These are phyloP conservation scores for Harpegnathos saltator DNA, from an alignment of 1,140 invertebrate species.

Conservation along the genomic window DNA sequence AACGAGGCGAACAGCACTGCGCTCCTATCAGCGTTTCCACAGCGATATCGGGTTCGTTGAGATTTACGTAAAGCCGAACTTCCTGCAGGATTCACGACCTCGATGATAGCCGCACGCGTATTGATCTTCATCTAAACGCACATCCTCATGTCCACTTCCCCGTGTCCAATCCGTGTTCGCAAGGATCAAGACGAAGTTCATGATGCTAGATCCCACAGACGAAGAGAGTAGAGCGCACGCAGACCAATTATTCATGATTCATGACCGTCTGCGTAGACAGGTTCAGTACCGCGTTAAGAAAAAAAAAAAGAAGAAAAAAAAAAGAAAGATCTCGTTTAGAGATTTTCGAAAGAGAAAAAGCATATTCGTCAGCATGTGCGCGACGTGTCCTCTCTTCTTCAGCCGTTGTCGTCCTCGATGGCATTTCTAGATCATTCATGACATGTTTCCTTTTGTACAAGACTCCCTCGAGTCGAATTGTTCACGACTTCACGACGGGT, in stretches of 20 bases:
- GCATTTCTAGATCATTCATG: not conserved
- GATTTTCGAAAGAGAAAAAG: too few species aligned
- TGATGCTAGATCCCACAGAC: too few species aligned
- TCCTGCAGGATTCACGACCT: constrained; percentile 17
- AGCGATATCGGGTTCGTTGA: constrained; percentile 34
- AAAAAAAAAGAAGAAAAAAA: too few species aligned
- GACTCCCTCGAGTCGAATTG: not conserved
- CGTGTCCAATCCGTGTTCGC: too few species aligned
- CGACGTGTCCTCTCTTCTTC: not conserved
- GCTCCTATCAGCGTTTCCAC: not conserved
- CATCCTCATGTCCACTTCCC: not conserved
- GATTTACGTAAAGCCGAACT: constrained; percentile 38
- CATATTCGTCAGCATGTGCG: too few species aligned
- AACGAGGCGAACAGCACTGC: constrained; percentile 47
- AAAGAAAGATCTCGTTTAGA: too few species aligned
- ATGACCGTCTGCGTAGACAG: too few species aligned
- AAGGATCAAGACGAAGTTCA: too few species aligned
- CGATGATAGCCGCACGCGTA: not conserved
- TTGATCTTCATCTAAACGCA: not conserved
- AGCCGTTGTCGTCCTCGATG: not conserved
- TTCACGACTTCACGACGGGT: not conserved
- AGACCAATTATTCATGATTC: too few species aligned
- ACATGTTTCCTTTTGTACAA: not conserved
- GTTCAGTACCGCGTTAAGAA: too few species aligned
- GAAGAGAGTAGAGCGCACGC: not conserved